These are phyloP conservation scores for Mellivora capensis DNA, from an alignment of 2,113 vertebrate genomes.

Conservation along the genomic window DNA sequence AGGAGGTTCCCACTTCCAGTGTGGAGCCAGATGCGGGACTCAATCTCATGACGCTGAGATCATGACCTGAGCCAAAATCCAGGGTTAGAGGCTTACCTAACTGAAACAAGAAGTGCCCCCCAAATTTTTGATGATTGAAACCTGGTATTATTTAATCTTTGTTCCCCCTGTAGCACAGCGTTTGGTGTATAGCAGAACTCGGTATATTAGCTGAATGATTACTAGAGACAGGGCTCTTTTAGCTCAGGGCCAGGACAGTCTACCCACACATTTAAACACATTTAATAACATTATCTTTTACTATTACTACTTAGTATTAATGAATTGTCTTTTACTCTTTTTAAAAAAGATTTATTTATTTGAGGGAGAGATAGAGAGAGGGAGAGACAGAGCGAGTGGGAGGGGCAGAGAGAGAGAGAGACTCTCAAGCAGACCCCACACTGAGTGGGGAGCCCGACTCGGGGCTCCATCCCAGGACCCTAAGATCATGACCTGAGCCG, in stretches of 20 bases:
- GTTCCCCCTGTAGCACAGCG: neutral
- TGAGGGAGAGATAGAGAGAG: no score
- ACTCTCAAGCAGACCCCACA: no score
- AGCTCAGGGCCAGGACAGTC: neutral
- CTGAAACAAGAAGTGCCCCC: no score
- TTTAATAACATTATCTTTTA: neutral
- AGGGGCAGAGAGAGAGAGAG: no score
- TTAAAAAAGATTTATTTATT: no score
- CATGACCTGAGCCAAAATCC: no score
- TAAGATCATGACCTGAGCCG: neutral
- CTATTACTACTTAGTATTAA: neutral
- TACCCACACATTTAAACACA: neutral
- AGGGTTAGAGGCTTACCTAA: no score
- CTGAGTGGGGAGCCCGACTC: neutral
- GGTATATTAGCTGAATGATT: neutral
- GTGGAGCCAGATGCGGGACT: no score
- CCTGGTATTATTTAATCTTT: neutral
- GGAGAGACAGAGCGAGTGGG: no score
- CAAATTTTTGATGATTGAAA: neutral
- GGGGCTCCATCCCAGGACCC: neutral
- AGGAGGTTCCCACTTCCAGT: no score
- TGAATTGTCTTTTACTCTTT: neutral
- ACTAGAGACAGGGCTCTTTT: neutral
- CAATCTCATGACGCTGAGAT: no score
- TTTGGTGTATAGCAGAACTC: neutral